Conservation (phyloP, 2,797 vertebrate genomes). For the Chromis chromis region DNA sequence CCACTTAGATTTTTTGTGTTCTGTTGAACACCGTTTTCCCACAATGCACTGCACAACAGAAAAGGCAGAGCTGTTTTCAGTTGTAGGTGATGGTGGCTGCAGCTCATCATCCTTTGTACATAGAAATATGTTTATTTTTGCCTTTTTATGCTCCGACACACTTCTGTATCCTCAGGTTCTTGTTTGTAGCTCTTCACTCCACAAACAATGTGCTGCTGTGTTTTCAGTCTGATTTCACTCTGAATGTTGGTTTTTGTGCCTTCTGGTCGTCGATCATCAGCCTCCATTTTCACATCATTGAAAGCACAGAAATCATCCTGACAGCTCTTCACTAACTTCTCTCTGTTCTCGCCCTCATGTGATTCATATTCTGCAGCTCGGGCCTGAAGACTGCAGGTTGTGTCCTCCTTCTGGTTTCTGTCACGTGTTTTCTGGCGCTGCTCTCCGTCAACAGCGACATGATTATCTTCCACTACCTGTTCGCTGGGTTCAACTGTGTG, state of each 20-base stretch:
- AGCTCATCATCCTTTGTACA: too few species aligned
- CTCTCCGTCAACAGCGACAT: constrained; percentile 94
- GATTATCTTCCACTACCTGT: constrained; percentile 95
- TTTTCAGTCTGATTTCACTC: neutral
- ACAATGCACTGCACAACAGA: too few species aligned
- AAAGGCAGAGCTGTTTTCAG: too few species aligned
- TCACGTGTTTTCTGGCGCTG: constrained; percentile 91
- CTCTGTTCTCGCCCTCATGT: constrained; percentile 24
- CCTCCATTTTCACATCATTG: constrained; percentile 1
- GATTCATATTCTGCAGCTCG: constrained; percentile 72
- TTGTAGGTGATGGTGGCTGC: too few species aligned
- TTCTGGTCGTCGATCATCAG: neutral
- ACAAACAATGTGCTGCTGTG: constrained; percentile 11
- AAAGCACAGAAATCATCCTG: neutral
- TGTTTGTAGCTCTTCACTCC: too few species aligned
- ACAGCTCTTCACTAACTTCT: constrained; percentile 12
- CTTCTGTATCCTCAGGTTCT: neutral
- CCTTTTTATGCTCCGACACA: neutral
- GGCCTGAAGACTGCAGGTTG: constrained; percentile 88
- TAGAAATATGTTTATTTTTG: too few species aligned
- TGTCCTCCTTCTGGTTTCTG: constrained; percentile 89
- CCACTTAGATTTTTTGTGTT: too few species aligned
- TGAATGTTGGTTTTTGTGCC: neutral
- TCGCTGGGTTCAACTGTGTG: constrained; percentile 90
- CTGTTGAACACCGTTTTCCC: too few species aligned